phyloP scores from a whole-genome alignment of 2,113 vertebrate genomes.

The Tretioscincus oriximinensis region DNA sequence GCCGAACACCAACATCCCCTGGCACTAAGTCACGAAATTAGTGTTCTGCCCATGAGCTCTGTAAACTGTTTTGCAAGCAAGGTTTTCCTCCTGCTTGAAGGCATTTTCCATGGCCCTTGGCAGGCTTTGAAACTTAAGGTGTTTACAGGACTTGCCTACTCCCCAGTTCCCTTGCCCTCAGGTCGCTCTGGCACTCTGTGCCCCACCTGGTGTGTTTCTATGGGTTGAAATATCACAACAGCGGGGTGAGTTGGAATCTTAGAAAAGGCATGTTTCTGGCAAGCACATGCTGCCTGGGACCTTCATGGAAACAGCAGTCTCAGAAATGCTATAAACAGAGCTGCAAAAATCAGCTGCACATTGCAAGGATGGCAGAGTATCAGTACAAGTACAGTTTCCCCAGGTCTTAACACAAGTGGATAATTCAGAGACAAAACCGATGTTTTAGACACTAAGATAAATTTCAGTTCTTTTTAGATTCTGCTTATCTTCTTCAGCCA shows the following conservation, averaged over 20 bases:
- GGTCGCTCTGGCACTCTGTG: rapidly evolving
- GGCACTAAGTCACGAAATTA: not conserved
- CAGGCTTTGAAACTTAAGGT: not conserved
- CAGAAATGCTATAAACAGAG: not conserved
- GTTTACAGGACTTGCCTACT: not conserved
- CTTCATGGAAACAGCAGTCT: not conserved
- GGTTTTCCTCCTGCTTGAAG: not conserved
- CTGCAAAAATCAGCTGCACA: not conserved
- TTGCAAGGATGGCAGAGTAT: not conserved
- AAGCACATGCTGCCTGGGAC: not conserved
- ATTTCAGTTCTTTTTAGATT: not conserved
- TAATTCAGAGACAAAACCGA: not conserved
- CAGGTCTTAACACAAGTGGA: not conserved
- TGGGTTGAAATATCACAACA: not conserved
- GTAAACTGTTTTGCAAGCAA: not conserved
- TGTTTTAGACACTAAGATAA: not conserved
- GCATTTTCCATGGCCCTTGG: not conserved
- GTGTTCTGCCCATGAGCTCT: not conserved
- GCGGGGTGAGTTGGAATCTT: not conserved
- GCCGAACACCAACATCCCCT: not conserved
- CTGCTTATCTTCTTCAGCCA: not conserved
- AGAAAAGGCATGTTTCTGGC: conserved; percentile 1
- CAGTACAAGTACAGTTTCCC: too few relatives aligned
- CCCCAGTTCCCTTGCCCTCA: not conserved
- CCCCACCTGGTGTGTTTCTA: not conserved